Conservation (phyloP, 2,113 vertebrate genomes). For the Saccopteryx leptura region DNA sequence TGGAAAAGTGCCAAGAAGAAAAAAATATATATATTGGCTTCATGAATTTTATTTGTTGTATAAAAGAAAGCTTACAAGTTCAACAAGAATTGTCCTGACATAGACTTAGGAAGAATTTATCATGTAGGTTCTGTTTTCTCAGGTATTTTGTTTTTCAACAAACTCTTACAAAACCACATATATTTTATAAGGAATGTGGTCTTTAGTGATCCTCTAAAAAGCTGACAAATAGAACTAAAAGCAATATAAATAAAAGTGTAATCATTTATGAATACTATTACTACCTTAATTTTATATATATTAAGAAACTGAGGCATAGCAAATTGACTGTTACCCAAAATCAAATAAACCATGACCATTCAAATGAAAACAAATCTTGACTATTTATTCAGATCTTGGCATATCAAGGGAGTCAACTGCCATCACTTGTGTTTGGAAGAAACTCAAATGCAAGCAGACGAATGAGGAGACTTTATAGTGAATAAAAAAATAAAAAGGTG, state of each 20-base stretch:
- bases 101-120: background rate
- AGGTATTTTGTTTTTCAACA: slow-evolving; percentile 13
- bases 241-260: background rate
- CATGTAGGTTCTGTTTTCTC: background rate
- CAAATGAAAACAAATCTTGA: background rate
- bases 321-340: background rate
- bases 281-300: background rate
- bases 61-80: background rate
- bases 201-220: background rate
- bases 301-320: background rate
- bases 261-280: background rate
- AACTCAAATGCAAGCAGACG: background rate
- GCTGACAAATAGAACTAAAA: background rate
- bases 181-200: background rate
- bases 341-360: background rate
- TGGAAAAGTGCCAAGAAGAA: no score
- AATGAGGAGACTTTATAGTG: background rate
- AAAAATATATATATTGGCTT: background rate
- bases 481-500: background rate
- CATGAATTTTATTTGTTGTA: background rate
- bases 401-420: background rate
- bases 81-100: background rate
- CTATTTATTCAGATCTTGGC: background rate
- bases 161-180: background rate
- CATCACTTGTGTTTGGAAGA: background rate